Base-by-base conservation (phyloP, 2,113 vertebrate genomes). In the Spilogale gracilis region DNA sequence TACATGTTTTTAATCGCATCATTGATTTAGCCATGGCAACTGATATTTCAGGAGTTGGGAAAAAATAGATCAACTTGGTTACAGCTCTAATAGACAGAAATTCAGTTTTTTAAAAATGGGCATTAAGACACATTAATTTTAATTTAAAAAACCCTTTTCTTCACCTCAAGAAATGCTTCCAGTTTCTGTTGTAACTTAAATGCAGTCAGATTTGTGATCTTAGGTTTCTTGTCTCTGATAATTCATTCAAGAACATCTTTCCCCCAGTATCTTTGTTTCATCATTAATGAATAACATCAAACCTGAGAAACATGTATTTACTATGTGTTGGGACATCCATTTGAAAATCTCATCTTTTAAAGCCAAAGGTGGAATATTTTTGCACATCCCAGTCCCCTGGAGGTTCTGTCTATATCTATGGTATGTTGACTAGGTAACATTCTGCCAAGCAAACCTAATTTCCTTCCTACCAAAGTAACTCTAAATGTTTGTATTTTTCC, bases 371-470 rank as follows among this genome's bases (percentile, higher is more conserved):
- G 73, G 94, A 98, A 97, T 81, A 60, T 96, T 98, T 98, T 93
- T 95, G 5, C 89, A 96, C 27, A 60, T 82, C 38, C 65, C n/a
- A 97, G 17, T 92, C 60, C 97, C 91, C 96, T 85, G 80, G 93
- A 98, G 86, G 60, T 90, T 56, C 74, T 96, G 71, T 96, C 84
- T 97, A 9, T 52, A 63, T 96, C 94, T 96, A 17, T 74, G 95
- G 69, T 91, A 96, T 95, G 96, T 81, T 97, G 97, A 98, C 84
- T 98, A 97, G 85, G 43, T 94, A 98, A 89, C 71, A 76, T 91
- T 96, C 81, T 97, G 82, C 88, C 95, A 96, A 98, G 89, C 76
- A 98, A 98, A 98, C 95, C 81, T 98, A 98, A 98, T 98, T 98
- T 98, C 90, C 79, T 97, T 91, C 94, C n/a, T 94, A 98, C 76